Conservation (phyloP, 2,797 vertebrate genomes). For the Heteromormyrus szaboi region DNA sequence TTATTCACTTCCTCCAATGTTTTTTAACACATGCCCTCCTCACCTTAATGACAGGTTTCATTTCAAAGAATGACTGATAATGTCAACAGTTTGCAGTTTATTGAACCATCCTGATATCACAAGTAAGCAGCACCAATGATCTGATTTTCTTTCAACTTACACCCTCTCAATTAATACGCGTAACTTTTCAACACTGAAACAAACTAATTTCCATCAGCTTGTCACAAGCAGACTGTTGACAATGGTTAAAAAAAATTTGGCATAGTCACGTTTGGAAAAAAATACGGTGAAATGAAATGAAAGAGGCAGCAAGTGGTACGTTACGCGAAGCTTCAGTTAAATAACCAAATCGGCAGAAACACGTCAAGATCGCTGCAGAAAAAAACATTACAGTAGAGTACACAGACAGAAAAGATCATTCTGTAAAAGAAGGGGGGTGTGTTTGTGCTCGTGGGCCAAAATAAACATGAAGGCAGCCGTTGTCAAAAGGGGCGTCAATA, state of each 20-base stretch:
- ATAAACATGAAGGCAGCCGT: not conserved
- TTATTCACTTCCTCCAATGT: not conserved
- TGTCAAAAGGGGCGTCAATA: not conserved
- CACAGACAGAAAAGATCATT: not conserved
- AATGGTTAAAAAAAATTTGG: not conserved
- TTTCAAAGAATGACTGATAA: not conserved
- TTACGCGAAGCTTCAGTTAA: not conserved
- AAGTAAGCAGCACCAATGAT: slow-evolving; percentile 53
- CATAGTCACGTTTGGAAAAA: not conserved
- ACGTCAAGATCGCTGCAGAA: not conserved
- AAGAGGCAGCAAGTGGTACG: not conserved
- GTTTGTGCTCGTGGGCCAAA: not conserved
- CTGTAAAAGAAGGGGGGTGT: not conserved
- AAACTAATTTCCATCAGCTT: slow-evolving; percentile 39
- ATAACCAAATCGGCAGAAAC: not conserved
- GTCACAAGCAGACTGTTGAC: slow-evolving; percentile 28
- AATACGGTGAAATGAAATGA: not conserved
- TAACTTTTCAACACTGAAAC: slow-evolving; percentile 43
- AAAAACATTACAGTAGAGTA: not conserved
- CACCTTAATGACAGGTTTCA: not conserved
- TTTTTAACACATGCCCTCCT: not conserved
- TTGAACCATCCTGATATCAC: slow-evolving; percentile 62
- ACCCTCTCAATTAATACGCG: not conserved
- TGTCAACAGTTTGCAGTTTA: slow-evolving; percentile 60
- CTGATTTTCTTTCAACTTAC: slow-evolving; percentile 45